Evolutionary conservation across 2,797 vertebrate genomes (phyloP).

Genomic region (Anabacerthia variegaticeps): DNA sequence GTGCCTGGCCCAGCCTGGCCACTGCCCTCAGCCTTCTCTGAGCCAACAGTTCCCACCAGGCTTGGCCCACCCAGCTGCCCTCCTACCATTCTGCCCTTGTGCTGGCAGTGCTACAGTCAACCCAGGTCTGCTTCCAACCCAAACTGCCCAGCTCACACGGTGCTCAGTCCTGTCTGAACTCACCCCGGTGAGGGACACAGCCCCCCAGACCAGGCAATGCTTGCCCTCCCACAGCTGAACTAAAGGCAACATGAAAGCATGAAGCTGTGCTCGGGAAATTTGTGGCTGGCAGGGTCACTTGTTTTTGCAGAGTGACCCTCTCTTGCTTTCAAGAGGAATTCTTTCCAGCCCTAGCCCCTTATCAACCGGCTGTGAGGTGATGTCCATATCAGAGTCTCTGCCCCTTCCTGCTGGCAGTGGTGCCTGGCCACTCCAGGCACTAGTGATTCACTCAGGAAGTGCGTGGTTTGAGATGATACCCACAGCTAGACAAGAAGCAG

Average conservation of each 20-base stretch:
- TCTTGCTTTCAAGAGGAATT: not conserved
- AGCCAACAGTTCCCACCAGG: not conserved
- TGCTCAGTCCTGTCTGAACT: not conserved
- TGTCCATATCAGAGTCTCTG: not conserved
- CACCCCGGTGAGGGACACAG: accelerated
- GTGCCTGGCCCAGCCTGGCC: not conserved
- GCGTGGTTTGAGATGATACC: not conserved
- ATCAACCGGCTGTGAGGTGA: not conserved
- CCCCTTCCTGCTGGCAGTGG: not conserved
- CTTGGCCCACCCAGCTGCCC: not conserved
- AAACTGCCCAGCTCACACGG: accelerated
- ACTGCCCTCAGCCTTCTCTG: not conserved
- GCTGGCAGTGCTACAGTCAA: not conserved
- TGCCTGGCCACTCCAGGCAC: not conserved
- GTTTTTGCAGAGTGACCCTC: not conserved
- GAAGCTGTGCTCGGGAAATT: not conserved
- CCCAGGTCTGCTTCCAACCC: not conserved
- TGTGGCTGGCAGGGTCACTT: not conserved
- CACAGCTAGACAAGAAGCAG: not conserved
- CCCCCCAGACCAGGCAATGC: not conserved
- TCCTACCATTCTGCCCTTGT: not conserved
- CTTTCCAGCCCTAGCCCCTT: not conserved
- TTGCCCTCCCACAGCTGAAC: not conserved
- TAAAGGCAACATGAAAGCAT: not conserved
- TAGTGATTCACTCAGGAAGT: not conserved